phyloP scores from a whole-genome alignment of 2,797 vertebrate species.

The Premnoplex brunnescens region DNA sequence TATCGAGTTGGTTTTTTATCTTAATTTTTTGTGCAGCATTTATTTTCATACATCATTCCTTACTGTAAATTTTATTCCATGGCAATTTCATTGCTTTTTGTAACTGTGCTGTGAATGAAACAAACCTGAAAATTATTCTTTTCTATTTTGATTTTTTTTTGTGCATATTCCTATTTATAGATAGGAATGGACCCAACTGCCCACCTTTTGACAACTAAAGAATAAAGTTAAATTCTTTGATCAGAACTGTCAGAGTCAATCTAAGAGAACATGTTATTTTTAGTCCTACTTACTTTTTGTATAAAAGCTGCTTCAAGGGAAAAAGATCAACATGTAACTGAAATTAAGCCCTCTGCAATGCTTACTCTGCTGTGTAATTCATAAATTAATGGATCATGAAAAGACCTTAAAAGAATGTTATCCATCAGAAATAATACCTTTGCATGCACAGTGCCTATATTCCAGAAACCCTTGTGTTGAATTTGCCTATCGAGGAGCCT shows the following conservation, averaged over 20 bases:
- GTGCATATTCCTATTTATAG: neutral
- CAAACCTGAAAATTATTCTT: neutral
- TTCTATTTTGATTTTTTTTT: neutral
- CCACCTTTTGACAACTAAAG: neutral
- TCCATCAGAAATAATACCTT: conserved; percentile 22
- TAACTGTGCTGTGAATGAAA: neutral
- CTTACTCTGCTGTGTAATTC: conserved; percentile 7
- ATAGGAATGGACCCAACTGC: neutral
- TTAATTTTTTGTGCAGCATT: neutral
- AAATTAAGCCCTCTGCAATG: conserved; percentile 36
- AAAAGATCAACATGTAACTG: conserved; percentile 25
- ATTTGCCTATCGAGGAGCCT: neutral
- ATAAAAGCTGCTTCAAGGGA: conserved; percentile 18
- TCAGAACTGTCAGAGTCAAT: neutral
- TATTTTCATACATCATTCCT: neutral
- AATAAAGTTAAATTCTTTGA: neutral
- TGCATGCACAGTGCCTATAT: neutral
- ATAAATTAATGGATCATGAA: conserved; percentile 56
- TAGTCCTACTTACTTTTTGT: conserved; percentile 15
- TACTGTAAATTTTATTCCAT: neutral
- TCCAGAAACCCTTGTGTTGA: neutral
- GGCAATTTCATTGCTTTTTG: neutral
- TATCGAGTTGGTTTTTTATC: neutral
- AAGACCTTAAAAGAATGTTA: conserved; percentile 35
- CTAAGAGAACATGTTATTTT: conserved; percentile 1